Conservation (phyloP, 2,888 invertebrate species). For the Corythucha ciliata region DNA sequence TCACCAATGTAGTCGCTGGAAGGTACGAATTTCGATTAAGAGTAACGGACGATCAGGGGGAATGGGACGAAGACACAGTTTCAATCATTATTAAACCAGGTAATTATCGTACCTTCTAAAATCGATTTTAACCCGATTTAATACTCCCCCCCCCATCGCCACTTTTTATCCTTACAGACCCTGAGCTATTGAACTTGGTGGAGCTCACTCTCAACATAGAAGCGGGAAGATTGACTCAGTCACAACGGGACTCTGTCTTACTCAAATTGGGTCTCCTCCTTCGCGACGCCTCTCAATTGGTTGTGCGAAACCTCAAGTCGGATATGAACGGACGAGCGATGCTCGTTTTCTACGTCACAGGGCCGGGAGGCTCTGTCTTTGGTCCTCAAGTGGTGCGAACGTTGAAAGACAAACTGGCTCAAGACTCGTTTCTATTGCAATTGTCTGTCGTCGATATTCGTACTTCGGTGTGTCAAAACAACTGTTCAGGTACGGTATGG, state of each 20-base stretch:
- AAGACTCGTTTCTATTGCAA: constrained; percentile 61
- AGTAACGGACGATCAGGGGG: constrained; percentile 85
- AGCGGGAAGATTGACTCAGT: constrained; percentile 55
- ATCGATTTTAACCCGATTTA: not conserved
- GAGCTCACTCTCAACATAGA: constrained; percentile 73
- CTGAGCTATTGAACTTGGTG: constrained; percentile 62
- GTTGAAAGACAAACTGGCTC: constrained; percentile 57
- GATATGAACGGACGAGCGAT: constrained; percentile 56
- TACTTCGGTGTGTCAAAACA: constrained; percentile 80
- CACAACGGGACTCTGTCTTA: constrained; percentile 64
- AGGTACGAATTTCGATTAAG: constrained; percentile 79
- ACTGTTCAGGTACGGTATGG: constrained; percentile 77
- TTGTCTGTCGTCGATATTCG: constrained; percentile 68
- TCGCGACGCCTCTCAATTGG: constrained; percentile 54
- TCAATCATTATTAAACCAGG: constrained; percentile 68
- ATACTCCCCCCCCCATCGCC: constrained; percentile 2
- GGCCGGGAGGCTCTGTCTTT: constrained; percentile 47
- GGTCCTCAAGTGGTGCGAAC: constrained; percentile 58
- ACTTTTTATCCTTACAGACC: constrained; percentile 47
- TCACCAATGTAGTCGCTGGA: constrained; percentile 77
- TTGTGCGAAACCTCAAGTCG: constrained; percentile 38
- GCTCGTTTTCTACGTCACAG: constrained; percentile 58
- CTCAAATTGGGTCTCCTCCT: constrained; percentile 72
- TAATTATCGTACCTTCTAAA: constrained; percentile 34
- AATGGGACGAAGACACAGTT: constrained; percentile 70